phyloP scores from a whole-genome alignment of 2,797 vertebrate species.

The Vireo griseus region DNA sequence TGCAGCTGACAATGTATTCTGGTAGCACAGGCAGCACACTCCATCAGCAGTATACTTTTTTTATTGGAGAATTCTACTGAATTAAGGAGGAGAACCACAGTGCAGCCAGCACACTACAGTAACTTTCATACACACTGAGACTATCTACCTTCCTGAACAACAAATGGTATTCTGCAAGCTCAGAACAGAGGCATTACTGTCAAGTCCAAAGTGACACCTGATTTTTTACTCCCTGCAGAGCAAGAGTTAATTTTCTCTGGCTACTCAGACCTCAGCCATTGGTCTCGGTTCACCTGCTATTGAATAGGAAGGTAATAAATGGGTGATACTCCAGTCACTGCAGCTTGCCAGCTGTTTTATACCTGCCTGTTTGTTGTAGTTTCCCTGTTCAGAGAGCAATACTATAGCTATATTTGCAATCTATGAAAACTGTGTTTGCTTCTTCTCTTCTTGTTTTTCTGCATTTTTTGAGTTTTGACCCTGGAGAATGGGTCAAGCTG shows the following conservation, averaged over 20 bases:
- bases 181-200: not conserved
- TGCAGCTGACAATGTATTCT: not conserved
- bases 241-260: constrained; percentile 7
- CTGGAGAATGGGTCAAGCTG: not conserved
- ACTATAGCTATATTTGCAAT: not conserved
- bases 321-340: not conserved
- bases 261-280: not conserved
- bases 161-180: not conserved
- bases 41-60: not conserved
- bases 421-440: not conserved
- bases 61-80: not conserved
- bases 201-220: not conserved
- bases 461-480: not conserved
- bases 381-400: not conserved
- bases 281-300: not conserved
- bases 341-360: constrained; percentile 40
- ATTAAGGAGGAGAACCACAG: not conserved
- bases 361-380: not conserved
- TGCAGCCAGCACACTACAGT: rapidly evolving
- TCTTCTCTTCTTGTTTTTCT: not conserved
- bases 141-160: not conserved
- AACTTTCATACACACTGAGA: not conserved
- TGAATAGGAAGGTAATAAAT: constrained; percentile 17
- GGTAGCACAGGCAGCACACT: not conserved
- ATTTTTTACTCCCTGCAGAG: not conserved